Evolutionary conservation across 2,797 vertebrate genomes (phyloP), one percentile per base, ranked within the genome.

Genomic region (Enteromius fasciolatus): DNA sequence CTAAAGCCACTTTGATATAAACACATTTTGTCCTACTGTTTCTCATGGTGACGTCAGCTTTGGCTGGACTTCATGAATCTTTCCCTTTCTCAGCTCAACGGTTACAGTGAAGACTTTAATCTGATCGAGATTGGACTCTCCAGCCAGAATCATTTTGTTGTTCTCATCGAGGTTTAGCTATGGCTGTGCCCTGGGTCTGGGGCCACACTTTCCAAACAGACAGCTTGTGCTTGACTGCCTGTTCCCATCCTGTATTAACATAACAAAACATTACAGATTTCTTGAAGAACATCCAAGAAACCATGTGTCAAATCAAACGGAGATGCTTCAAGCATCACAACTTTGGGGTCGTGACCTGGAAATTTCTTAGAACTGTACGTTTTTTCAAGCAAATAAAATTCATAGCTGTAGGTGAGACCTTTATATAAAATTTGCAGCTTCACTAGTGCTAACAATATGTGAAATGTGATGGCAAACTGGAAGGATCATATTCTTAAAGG

Each of bases 141-240:
- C 36, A 59, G 50, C 50, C 78, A 59, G 44, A 80, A 66, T 44
- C 36, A 80, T 70, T 80, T 59, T 59, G 78, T 46, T 69, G 66
- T 59, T 69, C 17, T 68, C n/a, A 41, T 69, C 5, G 48, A 41
- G 15, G 36, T 80, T 79, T 59, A 57, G 66, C 23, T 17, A 4
- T 78, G 76, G 25, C 28, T 57, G 36, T 41, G 15, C 36, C 31
- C 36, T 57, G 33, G n/a, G 14, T 23, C 28, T 7, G 15, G 1
- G 9, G n/a, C 50, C 66, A 41, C 36, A 59, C 36, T 44, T 10
- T 44, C 50, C 66, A 69, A 57, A 70, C 48, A 69, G 17, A 69
- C 66, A 69, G 72, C 50, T 74, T 54, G 48, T 15, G 50, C 1
- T 7, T 23, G 10, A 57, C 31, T 39, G 12, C 50, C 31, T 23